A percentile compares a stretch with the other conserved stretches of the same genome.
phyloP scores from a whole-genome alignment of 2,113 vertebrate genomes.

The Raja brachyura region DNA sequence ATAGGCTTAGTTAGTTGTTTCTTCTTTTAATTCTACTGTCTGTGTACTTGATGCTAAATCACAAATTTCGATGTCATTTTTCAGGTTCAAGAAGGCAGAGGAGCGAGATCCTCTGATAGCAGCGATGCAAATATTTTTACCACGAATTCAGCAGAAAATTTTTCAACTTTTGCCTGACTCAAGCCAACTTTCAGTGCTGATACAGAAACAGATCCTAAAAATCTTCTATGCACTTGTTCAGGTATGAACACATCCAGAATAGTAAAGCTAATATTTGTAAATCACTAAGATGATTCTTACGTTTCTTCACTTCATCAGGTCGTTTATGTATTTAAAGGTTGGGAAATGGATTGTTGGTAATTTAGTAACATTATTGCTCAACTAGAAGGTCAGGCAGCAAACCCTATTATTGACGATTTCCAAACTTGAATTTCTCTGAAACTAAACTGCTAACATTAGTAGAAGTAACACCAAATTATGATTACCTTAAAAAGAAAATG shows the following conservation, averaged over 20 bases:
- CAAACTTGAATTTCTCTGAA: background rate
- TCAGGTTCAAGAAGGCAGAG: conserved; percentile 87
- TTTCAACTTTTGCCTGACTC: conserved; percentile 76
- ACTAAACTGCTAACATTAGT: background rate
- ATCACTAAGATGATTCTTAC: background rate
- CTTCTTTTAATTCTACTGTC: background rate
- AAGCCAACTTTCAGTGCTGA: conserved; percentile 83
- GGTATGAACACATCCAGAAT: conserved; percentile 56
- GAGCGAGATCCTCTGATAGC: conserved; percentile 84
- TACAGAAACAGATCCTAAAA: conserved; percentile 97
- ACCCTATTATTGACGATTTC: background rate
- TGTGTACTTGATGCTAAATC: background rate
- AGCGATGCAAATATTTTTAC: conserved; percentile 94
- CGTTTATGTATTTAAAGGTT: background rate
- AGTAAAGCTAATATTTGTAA: background rate
- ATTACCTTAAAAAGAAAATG: background rate
- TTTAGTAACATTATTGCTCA: too few relatives aligned
- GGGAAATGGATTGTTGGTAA: background rate
- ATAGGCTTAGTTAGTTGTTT: background rate
- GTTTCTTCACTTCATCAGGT: background rate
- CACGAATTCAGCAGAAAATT: conserved; percentile 83
- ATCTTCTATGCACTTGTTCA: conserved; percentile 94
- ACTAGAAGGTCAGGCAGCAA: background rate
- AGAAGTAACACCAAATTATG: background rate
- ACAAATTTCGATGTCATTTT: background rate